Evolutionary conservation across 1,140 invertebrate genomes (phyloP).

Genomic region (Anagrus nilaparvatae): DNA sequence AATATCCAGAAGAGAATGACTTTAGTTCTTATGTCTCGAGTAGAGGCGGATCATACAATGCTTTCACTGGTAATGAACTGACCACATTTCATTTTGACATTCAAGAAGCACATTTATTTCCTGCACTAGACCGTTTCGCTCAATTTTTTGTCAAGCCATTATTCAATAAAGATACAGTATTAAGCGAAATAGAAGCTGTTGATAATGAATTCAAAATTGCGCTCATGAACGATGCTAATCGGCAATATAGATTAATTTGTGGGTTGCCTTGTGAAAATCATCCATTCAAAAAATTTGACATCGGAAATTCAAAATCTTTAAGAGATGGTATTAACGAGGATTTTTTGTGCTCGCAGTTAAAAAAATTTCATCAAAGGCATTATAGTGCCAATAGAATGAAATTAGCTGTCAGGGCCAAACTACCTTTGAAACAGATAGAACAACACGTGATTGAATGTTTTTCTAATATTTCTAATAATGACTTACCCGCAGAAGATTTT

Average conservation of each 20-base stretch:
- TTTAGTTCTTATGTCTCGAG: slow-evolving; percentile 73
- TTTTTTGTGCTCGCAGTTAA: slow-evolving; percentile 52
- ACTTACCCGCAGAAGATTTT: slow-evolving; percentile 49
- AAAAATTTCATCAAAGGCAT: slow-evolving; percentile 70
- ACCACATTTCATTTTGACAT: slow-evolving; percentile 86
- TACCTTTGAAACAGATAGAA: slow-evolving; percentile 66
- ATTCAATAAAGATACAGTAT: slow-evolving; percentile 77
- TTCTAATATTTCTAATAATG: slow-evolving; percentile 53
- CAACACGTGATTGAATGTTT: slow-evolving; percentile 52
- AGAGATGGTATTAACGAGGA: slow-evolving; percentile 56
- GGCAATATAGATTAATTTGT: slow-evolving; percentile 64
- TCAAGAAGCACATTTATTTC: slow-evolving; percentile 61
- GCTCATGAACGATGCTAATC: slow-evolving; percentile 52
- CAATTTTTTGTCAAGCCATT: slow-evolving; percentile 84
- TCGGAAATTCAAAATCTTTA: slow-evolving; percentile 76
- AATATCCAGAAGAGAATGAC: slow-evolving; percentile 79
- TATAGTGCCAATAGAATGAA: slow-evolving; percentile 88
- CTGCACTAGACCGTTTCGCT: slow-evolving; percentile 75
- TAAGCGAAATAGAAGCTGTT: slow-evolving; percentile 82
- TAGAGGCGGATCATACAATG: slow-evolving; percentile 75
- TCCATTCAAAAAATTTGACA: slow-evolving; percentile 71
- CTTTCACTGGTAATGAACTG: slow-evolving; percentile 71
- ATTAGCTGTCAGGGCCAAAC: slow-evolving; percentile 68
- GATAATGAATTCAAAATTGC: slow-evolving; percentile 80
- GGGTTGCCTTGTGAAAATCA: slow-evolving; percentile 54